phyloP scores from a whole-genome alignment of 1,140 invertebrate genomes.

The Paracyclopina nana region DNA sequence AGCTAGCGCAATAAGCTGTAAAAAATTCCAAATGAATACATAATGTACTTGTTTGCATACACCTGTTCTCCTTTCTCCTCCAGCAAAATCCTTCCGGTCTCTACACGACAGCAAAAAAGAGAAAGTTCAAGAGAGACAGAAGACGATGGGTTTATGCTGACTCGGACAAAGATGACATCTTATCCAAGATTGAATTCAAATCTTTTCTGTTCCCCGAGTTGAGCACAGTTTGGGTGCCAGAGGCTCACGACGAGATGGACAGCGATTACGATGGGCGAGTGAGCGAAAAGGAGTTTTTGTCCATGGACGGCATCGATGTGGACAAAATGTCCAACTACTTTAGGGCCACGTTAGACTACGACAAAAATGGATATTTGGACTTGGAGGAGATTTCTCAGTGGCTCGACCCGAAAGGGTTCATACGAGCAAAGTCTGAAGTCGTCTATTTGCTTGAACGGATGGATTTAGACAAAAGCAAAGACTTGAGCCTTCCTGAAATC shows the following conservation, averaged over 20 bases:
- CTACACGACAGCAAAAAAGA: neutral
- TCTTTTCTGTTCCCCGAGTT: constrained; percentile 7
- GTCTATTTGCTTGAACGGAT: constrained; percentile 7
- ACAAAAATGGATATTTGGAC: constrained; percentile 4
- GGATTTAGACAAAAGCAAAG: constrained; percentile 3
- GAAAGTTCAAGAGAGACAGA: neutral
- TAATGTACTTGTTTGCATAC: too few species aligned
- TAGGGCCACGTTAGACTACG: neutral
- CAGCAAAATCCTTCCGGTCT: neutral
- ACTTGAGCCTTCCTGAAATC: neutral
- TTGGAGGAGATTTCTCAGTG: constrained; percentile 1
- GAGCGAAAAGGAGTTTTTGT: constrained; percentile 1
- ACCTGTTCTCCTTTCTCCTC: too few species aligned
- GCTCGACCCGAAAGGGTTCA: constrained; percentile 5
- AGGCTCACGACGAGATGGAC: constrained; percentile 8
- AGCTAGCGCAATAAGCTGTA: too few species aligned
- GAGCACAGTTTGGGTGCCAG: neutral
- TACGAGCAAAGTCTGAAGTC: constrained; percentile 7
- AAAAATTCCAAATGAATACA: too few species aligned
- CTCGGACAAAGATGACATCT: neutral
- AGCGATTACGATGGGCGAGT: constrained; percentile 1
- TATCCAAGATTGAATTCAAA: constrained; percentile 8
- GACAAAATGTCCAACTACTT: neutral
- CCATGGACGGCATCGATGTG: neutral
- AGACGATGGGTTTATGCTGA: constrained; percentile 3